These are phyloP conservation scores for Zaprionus gabonicus DNA, from an alignment of 1,140 invertebrate species.

Conservation along the genomic window DNA sequence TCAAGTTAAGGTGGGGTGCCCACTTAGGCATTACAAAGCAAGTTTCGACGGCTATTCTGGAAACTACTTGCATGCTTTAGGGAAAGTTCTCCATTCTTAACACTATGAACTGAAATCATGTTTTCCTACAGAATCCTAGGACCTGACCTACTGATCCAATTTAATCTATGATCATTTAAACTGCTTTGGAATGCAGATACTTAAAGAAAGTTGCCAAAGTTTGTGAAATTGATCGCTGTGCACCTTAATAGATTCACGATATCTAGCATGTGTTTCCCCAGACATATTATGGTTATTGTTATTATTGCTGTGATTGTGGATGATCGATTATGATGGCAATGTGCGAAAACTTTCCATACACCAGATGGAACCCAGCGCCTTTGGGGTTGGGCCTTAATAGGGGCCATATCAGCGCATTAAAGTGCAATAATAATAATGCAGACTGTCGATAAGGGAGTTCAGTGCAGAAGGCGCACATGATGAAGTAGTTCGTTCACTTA, in stretches of 20 bases:
- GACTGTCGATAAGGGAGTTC: neutral
- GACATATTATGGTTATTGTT: conserved; percentile 1
- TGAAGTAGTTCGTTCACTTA: conserved; percentile 27
- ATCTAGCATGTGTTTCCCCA: neutral
- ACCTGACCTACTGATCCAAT: neutral
- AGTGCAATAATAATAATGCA: conserved; percentile 26
- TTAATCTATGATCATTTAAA: no score
- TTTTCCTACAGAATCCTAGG: no score
- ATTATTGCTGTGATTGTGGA: conserved; percentile 25
- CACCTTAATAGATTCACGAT: neutral
- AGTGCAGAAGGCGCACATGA: neutral
- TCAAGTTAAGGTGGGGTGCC: neutral
- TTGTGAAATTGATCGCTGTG: conserved; percentile 1
- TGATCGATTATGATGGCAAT: conserved; percentile 32
- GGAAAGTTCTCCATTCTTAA: no score
- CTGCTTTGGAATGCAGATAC: no score
- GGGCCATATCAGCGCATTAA: conserved; percentile 24
- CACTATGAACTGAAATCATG: no score
- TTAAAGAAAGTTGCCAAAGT: no score
- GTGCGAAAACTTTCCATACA: conserved; percentile 22
- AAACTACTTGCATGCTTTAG: neutral
- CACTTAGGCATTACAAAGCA: neutral
- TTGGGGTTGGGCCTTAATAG: conserved; percentile 13
- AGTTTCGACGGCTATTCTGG: neutral
- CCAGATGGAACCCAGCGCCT: neutral